Percentiles rank a stretch among this genome's conserved stretches.
Evolutionary conservation across 2,797 vertebrate genomes (phyloP).

Genomic region (Odontamblyopus lacepedii): DNA sequence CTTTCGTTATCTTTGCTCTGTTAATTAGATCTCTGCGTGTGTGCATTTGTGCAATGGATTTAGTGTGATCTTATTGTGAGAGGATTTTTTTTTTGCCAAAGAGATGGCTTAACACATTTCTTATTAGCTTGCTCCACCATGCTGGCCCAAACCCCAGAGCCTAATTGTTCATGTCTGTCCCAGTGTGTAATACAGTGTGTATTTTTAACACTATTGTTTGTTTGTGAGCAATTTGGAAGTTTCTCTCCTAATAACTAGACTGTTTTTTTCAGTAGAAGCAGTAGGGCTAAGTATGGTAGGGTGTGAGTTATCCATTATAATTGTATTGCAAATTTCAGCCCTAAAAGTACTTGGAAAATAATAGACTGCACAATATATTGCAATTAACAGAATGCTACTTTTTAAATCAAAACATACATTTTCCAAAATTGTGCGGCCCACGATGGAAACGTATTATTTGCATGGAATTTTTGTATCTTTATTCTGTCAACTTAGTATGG

Average conservation of each 20-base stretch:
- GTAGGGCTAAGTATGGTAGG: slow-evolving; percentile 46
- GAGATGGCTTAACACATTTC: slow-evolving; percentile 45
- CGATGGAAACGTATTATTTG: too few relatives aligned
- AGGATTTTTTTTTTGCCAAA: slow-evolving; percentile 39
- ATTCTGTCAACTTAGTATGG: too few relatives aligned
- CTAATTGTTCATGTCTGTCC: slow-evolving; percentile 27
- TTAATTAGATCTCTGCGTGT: slow-evolving; percentile 33
- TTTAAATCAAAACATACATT: too few relatives aligned
- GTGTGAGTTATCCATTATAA: slow-evolving; percentile 42
- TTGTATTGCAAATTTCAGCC: neutral
- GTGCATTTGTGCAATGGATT: slow-evolving; percentile 34
- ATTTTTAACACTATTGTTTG: slow-evolving; percentile 17
- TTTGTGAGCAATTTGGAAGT: slow-evolving; percentile 13
- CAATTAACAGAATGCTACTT: too few relatives aligned
- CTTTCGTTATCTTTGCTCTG: slow-evolving; percentile 27
- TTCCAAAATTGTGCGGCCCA: too few relatives aligned
- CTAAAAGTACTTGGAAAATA: neutral
- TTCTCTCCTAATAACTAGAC: slow-evolving; percentile 37
- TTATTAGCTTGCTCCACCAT: slow-evolving; percentile 45
- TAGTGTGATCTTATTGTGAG: slow-evolving; percentile 41
- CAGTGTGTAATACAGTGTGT: slow-evolving; percentile 13
- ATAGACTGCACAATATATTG: too few relatives aligned
- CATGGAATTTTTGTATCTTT: too few relatives aligned
- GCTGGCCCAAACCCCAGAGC: slow-evolving; percentile 43
- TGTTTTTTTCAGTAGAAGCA: slow-evolving; percentile 35